These are phyloP conservation scores for Myrmecobius fasciatus DNA, from an alignment of 2,113 vertebrate genomes.

Conservation along the genomic window DNA sequence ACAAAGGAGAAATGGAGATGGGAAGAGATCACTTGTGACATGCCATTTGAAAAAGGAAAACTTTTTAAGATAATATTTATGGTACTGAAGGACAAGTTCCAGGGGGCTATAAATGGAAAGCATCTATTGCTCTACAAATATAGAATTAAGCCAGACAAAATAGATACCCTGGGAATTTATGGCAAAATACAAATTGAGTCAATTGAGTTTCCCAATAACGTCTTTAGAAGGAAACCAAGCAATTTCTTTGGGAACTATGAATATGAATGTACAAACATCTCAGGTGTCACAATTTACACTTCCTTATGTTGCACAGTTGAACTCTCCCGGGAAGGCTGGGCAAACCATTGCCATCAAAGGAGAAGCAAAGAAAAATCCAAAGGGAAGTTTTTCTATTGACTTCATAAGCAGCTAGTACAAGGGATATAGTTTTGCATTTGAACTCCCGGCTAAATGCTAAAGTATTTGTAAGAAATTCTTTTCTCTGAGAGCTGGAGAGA, in stretches of 20 bases:
- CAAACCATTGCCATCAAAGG: slow-evolving; percentile 88
- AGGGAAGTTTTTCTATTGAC: slow-evolving; percentile 88
- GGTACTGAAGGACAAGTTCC: slow-evolving; percentile 89
- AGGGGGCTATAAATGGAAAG: slow-evolving; percentile 93
- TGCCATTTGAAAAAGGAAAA: slow-evolving; percentile 87
- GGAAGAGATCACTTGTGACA: slow-evolving; percentile 90
- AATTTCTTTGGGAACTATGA: neutral
- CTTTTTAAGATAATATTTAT: slow-evolving; percentile 91
- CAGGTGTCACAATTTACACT: no score
- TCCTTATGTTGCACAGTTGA: slow-evolving; percentile 86
- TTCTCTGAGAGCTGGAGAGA: slow-evolving; percentile 93
- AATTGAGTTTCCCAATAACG: slow-evolving; percentile 83
- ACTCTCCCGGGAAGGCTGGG: slow-evolving; percentile 84
- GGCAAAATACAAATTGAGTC: slow-evolving; percentile 88
- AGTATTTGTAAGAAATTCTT: slow-evolving; percentile 92
- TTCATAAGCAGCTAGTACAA: slow-evolving; percentile 84
- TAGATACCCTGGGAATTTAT: slow-evolving; percentile 91
- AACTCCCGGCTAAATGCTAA: slow-evolving; percentile 89
- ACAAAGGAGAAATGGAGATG: slow-evolving; percentile 88
- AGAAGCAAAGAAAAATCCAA: slow-evolving; percentile 82
- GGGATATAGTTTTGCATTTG: slow-evolving; percentile 92
- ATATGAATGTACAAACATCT: no score
- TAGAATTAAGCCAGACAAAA: slow-evolving; percentile 84
- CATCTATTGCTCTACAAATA: slow-evolving; percentile 91
- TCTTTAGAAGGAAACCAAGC: no score